Base-by-base conservation (phyloP, 2,888 invertebrate species). In the Brachypalpus laphriformis region DNA sequence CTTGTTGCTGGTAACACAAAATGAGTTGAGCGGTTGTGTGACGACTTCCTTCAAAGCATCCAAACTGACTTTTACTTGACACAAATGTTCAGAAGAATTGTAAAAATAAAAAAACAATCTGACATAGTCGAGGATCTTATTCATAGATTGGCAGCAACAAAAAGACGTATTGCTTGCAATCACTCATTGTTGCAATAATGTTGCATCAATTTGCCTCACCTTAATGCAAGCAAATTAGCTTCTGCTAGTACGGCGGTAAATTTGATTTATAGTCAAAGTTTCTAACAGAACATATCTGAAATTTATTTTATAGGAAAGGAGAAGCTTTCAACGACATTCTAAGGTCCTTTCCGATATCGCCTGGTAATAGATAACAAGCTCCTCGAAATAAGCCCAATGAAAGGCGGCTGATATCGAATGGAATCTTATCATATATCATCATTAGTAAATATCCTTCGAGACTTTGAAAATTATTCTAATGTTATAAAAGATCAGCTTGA, bases 41-140 rank as follows among this genome's bases (percentile, higher is more conserved):
- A 16, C 8, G 42, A 77, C 56, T 74, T 68, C 61, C 51, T 47
- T 68, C 45, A 22, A 9, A 72, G 28, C 66, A 72, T 71, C 45
- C 34, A 34, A 72, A 76, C 72, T 72, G 16, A 66, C 31, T 65
- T 71, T 71, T 34, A 31, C 49, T 68, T 42, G 59, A 59, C 76
- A 65, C 59, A 77, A 77, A 68, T 77, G 42, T 77, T 56, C 16
- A 9, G 18, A 56, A 22, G 42, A 45, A 56, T 65, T 63, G 54
- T n/a, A 42, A 51, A 42, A 61, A 40, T 20, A 31, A 51, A 40
- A 42, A n/a, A 63, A 25, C 25, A 9, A 1, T 16, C 4, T n/a
- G 34, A 51, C 49, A 66, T 16, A 11, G 25, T 40, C 54, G 68
- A 40, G 54, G 54, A 68, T 68, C 40, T 54, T 25, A 28, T 68